Evolutionary conservation across 2,888 invertebrate genomes (phyloP).

Genomic region (Caenorhabditis doughertyi): DNA sequence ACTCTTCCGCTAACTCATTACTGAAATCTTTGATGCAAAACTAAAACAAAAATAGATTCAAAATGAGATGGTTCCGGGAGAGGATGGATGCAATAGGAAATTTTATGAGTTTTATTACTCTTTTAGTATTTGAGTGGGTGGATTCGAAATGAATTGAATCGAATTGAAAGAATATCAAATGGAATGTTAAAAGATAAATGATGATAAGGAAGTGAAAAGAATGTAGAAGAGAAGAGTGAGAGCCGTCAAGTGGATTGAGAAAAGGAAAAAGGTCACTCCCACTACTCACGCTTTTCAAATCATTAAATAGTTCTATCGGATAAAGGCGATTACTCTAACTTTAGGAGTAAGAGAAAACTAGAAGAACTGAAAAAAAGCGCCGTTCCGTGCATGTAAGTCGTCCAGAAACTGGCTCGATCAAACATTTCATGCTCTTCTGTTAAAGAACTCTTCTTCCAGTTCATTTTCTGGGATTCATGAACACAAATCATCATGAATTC

Average conservation of each 20-base stretch:
- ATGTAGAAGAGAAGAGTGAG: constrained; percentile 6
- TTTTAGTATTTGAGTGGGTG: not conserved
- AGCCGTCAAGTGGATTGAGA: constrained; percentile 27
- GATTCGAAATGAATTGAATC: not conserved
- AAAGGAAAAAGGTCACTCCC: constrained; percentile 21
- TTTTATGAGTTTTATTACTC: not conserved
- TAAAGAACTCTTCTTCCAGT: too few relatives aligned
- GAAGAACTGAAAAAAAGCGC: not conserved
- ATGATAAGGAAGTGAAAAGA: constrained; percentile 23
- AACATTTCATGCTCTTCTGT: too few relatives aligned
- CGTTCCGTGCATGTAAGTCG: too few relatives aligned
- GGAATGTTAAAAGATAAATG: not conserved
- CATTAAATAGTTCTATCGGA: not conserved
- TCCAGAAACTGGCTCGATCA: too few relatives aligned
- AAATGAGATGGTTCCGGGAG: constrained; percentile 2
- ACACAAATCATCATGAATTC: not conserved
- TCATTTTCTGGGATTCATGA: too few relatives aligned
- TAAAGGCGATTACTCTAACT: not conserved
- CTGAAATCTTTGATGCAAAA: not conserved
- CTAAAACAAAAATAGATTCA: not conserved
- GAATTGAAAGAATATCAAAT: not conserved
- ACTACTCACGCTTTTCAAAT: constrained; percentile 31
- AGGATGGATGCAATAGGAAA: not conserved
- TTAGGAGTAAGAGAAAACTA: not conserved
- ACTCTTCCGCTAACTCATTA: not conserved